Conservation (phyloP, 35 echinoderm and acorn worm genomes). For the Stichopus chloronotus region DNA sequence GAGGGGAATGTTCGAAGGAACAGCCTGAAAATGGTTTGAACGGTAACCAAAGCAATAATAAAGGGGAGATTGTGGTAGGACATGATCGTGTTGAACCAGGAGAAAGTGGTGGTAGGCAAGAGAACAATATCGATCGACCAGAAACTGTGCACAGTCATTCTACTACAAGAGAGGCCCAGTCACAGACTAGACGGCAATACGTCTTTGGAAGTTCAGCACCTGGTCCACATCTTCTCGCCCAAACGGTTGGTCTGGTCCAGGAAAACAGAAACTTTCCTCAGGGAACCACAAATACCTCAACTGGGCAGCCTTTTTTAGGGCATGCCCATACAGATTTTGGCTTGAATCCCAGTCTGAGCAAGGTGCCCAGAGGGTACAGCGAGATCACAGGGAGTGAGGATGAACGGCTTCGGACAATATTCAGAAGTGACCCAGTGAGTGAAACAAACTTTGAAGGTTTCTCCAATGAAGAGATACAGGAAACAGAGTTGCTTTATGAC, state of each 20-base stretch:
- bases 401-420: conserved; percentile 39
- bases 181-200: not conserved
- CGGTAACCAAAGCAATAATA: not conserved
- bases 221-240: not conserved
- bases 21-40: not conserved
- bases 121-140: not conserved
- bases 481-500: conserved; percentile 47
- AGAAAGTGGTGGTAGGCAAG: not conserved
- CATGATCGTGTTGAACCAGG: not conserved
- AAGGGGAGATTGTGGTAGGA: not conserved
- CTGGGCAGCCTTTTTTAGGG: conserved; percentile 57
- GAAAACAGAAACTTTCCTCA: conserved; percentile 53
- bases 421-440: conserved; percentile 31
- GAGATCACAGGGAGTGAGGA: conserved; percentile 47
- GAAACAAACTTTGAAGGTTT: conserved; percentile 66
- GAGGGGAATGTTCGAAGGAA: not conserved
- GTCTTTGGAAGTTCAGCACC: conserved; percentile 20
- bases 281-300: conserved; percentile 48
- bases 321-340: conserved; percentile 62
- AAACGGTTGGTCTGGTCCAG: not conserved
- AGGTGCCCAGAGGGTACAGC: not conserved
- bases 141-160: conserved; percentile 9
- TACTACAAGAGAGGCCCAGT: not conserved
- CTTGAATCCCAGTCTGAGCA: conserved; percentile 32
- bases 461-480: conserved; percentile 71